Evolutionary conservation across 92 coral and sea anemone genomes (phyloP).

Genomic region (Pocillopora meandrina): DNA sequence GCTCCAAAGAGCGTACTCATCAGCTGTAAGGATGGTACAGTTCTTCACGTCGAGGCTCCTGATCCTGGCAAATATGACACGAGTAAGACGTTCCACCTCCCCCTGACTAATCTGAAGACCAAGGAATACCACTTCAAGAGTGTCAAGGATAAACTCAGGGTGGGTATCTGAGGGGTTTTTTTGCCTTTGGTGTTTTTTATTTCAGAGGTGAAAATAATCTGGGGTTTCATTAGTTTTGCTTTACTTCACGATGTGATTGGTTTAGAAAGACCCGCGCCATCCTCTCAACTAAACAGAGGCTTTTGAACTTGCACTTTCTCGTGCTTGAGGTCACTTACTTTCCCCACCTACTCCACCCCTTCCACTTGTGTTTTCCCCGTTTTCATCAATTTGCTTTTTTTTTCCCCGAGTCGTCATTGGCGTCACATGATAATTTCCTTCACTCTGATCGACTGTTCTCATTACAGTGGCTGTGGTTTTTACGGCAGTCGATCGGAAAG

Average conservation of each 20-base stretch:
- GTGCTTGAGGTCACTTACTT: no score
- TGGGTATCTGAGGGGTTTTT: conserved; percentile 1
- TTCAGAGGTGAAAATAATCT: background rate
- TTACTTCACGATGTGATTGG: background rate
- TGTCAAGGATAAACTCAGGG: conserved; percentile 95
- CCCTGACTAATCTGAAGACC: conserved; percentile 82
- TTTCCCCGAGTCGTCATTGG: background rate
- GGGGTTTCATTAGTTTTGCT: background rate
- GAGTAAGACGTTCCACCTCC: conserved; percentile 92
- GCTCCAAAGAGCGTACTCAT: conserved; percentile 79
- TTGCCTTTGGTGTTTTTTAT: background rate
- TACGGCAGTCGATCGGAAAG: no score
- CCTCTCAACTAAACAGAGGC: background rate
- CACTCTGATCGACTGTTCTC: no score
- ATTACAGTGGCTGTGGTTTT: no score
- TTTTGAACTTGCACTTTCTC: background rate
- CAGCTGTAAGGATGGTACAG: conserved; percentile 96
- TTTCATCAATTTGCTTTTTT: no score
- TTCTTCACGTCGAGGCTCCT: conserved; percentile 96
- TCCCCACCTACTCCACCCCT: no score
- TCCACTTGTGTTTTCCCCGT: no score
- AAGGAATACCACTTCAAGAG: conserved; percentile 89
- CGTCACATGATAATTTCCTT: no score
- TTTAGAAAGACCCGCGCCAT: background rate
- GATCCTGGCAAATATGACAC: conserved; percentile 80